Evolutionary conservation across 2,888 invertebrate genomes (phyloP), one percentile per base, ranked within the genome.

Genomic region (Anoncus sp.): DNA sequence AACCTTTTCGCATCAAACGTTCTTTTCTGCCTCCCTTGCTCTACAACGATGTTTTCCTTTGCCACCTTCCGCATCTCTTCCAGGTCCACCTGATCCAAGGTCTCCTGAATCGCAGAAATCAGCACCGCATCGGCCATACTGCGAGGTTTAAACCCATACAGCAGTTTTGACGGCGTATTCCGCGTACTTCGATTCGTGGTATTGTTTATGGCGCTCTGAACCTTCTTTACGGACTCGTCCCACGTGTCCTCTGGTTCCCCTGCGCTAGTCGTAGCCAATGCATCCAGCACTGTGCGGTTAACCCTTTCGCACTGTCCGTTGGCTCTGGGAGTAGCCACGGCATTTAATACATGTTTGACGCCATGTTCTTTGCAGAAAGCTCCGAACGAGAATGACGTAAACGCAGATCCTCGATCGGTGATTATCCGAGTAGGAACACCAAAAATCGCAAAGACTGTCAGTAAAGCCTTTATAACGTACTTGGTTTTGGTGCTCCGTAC

Each of bases 381-480:
- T 63, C 83, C 74, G 67, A 91, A 91, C 6, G 65, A 53, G 18
- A 83, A 79, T 1, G 88, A 86, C 0, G 90, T 91, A 69, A 89
- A 91, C 7, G 84, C 83, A 14, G 87, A 85, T n/a, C 91, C 91
- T 35, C 87, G 76, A 72, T 92, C 91, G 1, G 86, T 85, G 14
- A 91, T 86, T n/a, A 90, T 77, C n/a, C 85, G 70, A 3, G 62
- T 81, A 14, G 87, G 84, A 24, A 55, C 53, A 5, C 53, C 55
- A 9, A 55, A 35, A 3, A 55, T 10, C 16, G 55, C 16, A 16
- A 55, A 27, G 2, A 55, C 27, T 10, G 14, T 14, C 10, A 22
- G 5, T 12, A 51, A 24, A 3, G 55, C 6, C 18, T 31, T 31
- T 16, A 55, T 55, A n/a, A n/a, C 1, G 24, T 14, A 5, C 55